Conservation (phyloP, 2,797 vertebrate species). For the Sebastes diploproa region DNA sequence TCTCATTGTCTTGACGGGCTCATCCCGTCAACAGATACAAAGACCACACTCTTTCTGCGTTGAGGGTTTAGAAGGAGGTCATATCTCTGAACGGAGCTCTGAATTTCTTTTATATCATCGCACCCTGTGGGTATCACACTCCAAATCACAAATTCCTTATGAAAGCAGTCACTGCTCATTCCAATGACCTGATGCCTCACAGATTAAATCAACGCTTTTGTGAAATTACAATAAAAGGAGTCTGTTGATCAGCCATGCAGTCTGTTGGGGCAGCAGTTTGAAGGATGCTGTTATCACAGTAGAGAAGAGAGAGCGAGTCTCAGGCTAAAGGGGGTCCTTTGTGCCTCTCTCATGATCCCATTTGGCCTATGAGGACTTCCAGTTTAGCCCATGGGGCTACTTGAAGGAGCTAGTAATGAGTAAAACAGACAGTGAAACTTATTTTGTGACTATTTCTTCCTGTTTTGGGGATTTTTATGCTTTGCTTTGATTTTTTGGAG, state of each 20-base stretch:
- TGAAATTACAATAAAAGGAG: slow-evolving; percentile 71
- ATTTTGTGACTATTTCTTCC: background rate
- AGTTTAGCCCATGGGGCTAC: slow-evolving; percentile 50
- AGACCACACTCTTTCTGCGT: slow-evolving; percentile 56
- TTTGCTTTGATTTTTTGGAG: background rate
- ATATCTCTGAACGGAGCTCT: slow-evolving; percentile 55
- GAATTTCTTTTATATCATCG: slow-evolving; percentile 69
- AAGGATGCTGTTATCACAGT: slow-evolving; percentile 69
- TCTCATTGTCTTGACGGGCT: slow-evolving; percentile 59
- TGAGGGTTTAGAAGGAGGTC: slow-evolving; percentile 69
- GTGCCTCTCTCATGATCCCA: slow-evolving; percentile 63
- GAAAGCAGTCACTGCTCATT: slow-evolving; percentile 71
- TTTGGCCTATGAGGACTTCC: slow-evolving; percentile 51
- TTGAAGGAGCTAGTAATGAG: slow-evolving; percentile 33
- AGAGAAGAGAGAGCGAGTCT: slow-evolving; percentile 42
- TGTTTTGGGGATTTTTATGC: background rate
- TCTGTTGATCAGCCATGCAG: slow-evolving; percentile 66
- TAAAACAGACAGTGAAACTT: slow-evolving; percentile 36
- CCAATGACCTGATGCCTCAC: slow-evolving; percentile 63
- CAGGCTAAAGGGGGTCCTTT: slow-evolving; percentile 64
- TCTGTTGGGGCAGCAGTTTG: slow-evolving; percentile 39
- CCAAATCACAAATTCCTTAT: slow-evolving; percentile 70
- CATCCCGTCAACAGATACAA: slow-evolving; percentile 67
- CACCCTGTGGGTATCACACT: slow-evolving; percentile 70
- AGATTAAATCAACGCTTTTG: slow-evolving; percentile 80